These are phyloP conservation scores for Synodontis membranacea DNA, from an alignment of 2,113 vertebrate genomes.

Conservation along the genomic window DNA sequence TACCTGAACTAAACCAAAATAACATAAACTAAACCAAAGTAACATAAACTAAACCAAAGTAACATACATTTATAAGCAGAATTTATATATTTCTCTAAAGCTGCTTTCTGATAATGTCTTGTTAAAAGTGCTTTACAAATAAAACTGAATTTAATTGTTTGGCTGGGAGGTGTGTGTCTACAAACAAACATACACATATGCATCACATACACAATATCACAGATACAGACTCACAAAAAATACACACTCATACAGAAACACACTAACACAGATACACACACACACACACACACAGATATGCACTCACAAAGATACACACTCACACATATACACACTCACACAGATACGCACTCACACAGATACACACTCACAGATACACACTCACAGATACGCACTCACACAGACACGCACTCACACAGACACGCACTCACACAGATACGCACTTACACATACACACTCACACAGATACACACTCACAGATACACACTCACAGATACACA, in stretches of 20 bases:
- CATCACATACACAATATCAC: no score
- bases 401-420: not conserved
- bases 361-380: not conserved
- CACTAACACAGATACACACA: not conserved
- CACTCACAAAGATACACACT: not conserved
- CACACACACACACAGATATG: no score
- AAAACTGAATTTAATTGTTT: not conserved
- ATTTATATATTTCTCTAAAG: not conserved
- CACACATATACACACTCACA: not conserved
- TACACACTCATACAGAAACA: not conserved
- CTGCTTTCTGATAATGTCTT: no score
- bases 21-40: not conserved
- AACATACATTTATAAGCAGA: not conserved
- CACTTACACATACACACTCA: no score
- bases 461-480: no score
- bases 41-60: not conserved
- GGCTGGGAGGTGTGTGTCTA: no score
- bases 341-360: not conserved
- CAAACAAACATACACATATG: not conserved
- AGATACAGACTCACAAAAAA: no score
- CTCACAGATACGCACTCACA: not conserved
- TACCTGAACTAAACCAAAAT: not conserved
- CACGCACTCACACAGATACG: not conserved
- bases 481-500: not conserved
- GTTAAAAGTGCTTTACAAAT: not conserved